Evolutionary conservation across 1,140 invertebrate species (phyloP).

Genomic region (Druon quercuslanigerum): DNA sequence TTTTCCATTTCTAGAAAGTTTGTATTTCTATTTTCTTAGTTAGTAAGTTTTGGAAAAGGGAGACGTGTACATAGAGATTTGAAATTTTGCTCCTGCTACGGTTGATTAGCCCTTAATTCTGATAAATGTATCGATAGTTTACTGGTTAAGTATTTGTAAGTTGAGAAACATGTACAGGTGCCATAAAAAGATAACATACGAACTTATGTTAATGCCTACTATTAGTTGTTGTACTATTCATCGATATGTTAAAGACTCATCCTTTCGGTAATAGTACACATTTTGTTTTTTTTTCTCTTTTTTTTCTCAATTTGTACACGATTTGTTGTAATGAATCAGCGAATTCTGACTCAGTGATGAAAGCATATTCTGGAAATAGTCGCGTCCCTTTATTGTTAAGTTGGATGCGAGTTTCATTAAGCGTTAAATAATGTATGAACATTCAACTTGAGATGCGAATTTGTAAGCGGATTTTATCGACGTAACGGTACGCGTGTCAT

Average conservation of each 20-base stretch:
- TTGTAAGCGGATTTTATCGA: too few species aligned
- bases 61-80: constrained; percentile 24
- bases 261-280: constrained; percentile 18
- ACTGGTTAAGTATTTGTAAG: constrained; percentile 47
- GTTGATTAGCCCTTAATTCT: constrained; percentile 27
- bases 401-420: too few species aligned
- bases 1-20: constrained; percentile 29
- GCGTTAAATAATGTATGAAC: too few species aligned
- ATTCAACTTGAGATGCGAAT: too few species aligned
- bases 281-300: constrained; percentile 30
- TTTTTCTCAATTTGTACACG: constrained; percentile 47
- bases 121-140: constrained; percentile 42
- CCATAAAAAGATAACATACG: constrained; percentile 48
- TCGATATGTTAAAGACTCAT: constrained; percentile 35
- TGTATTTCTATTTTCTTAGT: constrained; percentile 35
- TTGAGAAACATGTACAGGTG: constrained; percentile 51
- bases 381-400: background rate
- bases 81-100: constrained; percentile 4
- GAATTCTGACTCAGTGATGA: constrained; percentile 15
- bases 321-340: constrained; percentile 42
- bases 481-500: too few species aligned
- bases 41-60: background rate
- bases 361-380: background rate
- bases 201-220: constrained; percentile 41
- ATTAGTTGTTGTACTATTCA: constrained; percentile 38